Evolutionary conservation across 2,797 vertebrate species (phyloP), one percentile per base, ranked within the genome.

Genomic region (Clarias fuscus): DNA sequence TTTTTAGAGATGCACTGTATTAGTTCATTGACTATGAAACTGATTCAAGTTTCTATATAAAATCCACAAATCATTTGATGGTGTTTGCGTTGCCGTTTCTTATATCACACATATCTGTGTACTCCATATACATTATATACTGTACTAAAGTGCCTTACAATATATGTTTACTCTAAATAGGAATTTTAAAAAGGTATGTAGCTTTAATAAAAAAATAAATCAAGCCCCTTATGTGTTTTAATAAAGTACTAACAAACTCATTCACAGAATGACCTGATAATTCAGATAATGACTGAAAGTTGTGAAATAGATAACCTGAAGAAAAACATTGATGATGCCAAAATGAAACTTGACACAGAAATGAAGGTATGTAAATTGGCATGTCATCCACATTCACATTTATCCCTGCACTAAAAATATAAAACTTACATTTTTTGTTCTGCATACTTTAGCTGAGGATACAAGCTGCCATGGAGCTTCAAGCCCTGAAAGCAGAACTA

Each of bases 321-420:
- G 86, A 96, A 94, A 93, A 97, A 96, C 88, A 22, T 97, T 59
- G 97, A 97, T 91, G 95, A 96, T 85, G 95, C 94, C 86, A 96
- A 96, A 94, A 97, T 97, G 94, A 98, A 97, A 92, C 95, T 98
- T 7, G 48, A 96, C 18, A 96, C 94, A 81, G 96, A 97, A 94
- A 96, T 96, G 53, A 98, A 97, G 97, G 97, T 98, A 94, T 84
- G 64, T 14, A 70, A 82, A 64, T 79, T n/a, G 22, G 1, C 59
- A 79, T 37, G 30, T 37, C 24, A 37, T 40, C 37, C 33, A 64
- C 37, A 65, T 67, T 20, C 15, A 82, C 14, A 67, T 53, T 67
- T 53, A 22, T 75, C 1, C 13, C 14, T 83, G 3, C 40, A 59
- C 5, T 5, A 24, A 59, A 59, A 53, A 40, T 18, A 24, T 86